These are phyloP conservation scores for Dorcus parallelipipedus DNA, from an alignment of 2,888 invertebrate genomes.

Conservation along the genomic window DNA sequence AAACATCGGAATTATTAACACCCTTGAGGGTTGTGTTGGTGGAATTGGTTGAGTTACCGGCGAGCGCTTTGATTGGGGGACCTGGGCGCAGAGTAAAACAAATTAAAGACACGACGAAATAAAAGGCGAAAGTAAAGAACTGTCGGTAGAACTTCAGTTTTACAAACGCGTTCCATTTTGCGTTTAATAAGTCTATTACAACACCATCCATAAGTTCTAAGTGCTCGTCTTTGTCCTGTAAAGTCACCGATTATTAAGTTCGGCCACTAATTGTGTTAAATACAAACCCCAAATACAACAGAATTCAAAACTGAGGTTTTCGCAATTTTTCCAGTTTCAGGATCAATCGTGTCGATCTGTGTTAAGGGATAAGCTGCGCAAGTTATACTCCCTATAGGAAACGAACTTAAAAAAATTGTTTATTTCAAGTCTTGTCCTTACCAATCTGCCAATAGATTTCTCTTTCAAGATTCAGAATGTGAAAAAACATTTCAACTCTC, in stretches of 20 bases:
- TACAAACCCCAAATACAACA: conserved; percentile 89
- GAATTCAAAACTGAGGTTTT: conserved; percentile 93
- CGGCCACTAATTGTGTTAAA: neutral
- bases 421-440: conserved; percentile 27
- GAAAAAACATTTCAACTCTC: conserved; percentile 92
- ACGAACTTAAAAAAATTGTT: neutral
- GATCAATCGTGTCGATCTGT: conserved; percentile 93
- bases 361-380: conserved; percentile 96
- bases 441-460: conserved; percentile 98
- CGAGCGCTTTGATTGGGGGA: conserved; percentile 49
- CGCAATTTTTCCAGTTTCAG: conserved; percentile 86
- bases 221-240: conserved; percentile 90
- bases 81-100: conserved; percentile 90
- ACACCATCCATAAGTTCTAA: conserved; percentile 93
- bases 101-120: conserved; percentile 83
- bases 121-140: conserved; percentile 85
- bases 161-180: conserved; percentile 98
- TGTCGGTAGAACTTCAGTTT: conserved; percentile 92
- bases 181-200: conserved; percentile 86
- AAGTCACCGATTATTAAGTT: conserved; percentile 19
- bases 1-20: conserved; percentile 4
- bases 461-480: conserved; percentile 91
- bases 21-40: conserved; percentile 12
- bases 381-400: conserved; percentile 70
- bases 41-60: conserved; percentile 19